Percentiles rank a stretch among this genome's conserved stretches.
These are phyloP conservation scores for Marmota monax DNA, from an alignment of 2,113 vertebrate species.

Conservation along the genomic window DNA sequence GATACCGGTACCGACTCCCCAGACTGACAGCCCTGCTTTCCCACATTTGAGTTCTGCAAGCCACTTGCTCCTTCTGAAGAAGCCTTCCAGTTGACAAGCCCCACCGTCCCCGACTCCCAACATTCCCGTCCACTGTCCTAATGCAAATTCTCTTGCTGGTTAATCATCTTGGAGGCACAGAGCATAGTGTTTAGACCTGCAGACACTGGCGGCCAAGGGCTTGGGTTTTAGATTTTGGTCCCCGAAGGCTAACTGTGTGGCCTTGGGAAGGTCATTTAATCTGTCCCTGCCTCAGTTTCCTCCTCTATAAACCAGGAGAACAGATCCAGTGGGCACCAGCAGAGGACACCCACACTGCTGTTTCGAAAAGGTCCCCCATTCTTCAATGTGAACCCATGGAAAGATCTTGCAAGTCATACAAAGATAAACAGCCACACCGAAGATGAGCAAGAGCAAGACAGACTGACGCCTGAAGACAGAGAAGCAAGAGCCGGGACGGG, in stretches of 20 bases:
- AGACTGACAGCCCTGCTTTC: background rate
- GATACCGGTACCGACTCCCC: rapidly evolving
- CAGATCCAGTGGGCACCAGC: background rate
- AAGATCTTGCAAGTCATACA: background rate
- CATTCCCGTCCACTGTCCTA: background rate
- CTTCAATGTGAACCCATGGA: background rate
- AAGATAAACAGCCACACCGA: background rate
- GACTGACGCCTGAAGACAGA: background rate
- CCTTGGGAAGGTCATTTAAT: background rate
- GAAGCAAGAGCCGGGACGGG: background rate
- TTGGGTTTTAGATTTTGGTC: background rate
- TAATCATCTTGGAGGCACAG: background rate
- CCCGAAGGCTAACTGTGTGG: too few species aligned
- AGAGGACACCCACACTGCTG: background rate
- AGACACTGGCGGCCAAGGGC: background rate
- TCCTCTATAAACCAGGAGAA: background rate
- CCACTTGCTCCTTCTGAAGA: background rate
- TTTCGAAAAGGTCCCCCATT: background rate
- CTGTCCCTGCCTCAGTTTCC: background rate
- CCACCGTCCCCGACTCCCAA: background rate
- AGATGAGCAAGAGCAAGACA: background rate
- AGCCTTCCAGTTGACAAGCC: background rate
- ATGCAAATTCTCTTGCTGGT: background rate
- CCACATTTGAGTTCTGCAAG: background rate
- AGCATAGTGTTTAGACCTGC: background rate